Conservation (phyloP, 2,113 vertebrate genomes). For the Esox niger region DNA sequence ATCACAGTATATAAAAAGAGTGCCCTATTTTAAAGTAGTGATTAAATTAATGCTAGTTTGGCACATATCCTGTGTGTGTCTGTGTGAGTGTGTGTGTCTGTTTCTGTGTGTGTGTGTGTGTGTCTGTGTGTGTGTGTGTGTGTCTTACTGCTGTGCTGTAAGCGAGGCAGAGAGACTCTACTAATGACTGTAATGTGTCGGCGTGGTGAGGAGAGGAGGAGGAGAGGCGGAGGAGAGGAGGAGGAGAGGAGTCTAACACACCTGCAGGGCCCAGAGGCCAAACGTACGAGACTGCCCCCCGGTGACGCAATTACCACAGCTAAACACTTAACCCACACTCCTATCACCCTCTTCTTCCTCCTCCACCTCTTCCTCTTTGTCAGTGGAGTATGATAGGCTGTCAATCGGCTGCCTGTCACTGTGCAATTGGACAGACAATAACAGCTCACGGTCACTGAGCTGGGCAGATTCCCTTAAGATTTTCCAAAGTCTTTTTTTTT, state of each 20-base stretch:
- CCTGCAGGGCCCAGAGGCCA: constrained; percentile 69
- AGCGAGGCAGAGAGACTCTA: not conserved
- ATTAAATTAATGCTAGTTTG: constrained; percentile 63
- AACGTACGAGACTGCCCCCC: constrained; percentile 61
- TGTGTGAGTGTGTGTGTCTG: constrained; percentile 2
- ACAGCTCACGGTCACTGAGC: constrained; percentile 70
- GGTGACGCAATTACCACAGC: constrained; percentile 53
- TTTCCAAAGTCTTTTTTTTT: constrained; percentile 55
- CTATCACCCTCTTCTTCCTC: constrained; percentile 6
- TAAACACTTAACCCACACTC: constrained; percentile 41
- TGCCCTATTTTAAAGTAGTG: constrained; percentile 58
- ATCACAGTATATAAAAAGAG: constrained; percentile 60
- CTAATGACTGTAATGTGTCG: constrained; percentile 12
- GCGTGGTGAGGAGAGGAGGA: not conserved
- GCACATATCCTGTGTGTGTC: constrained; percentile 39
- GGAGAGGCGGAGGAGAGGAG: not conserved
- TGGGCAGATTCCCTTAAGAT: constrained; percentile 71
- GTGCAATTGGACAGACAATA: constrained; percentile 61
- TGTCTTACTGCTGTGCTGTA: not conserved
- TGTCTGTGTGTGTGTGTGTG: constrained; percentile 8
- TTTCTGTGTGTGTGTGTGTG: not conserved
- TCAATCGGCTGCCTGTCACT: constrained; percentile 65
- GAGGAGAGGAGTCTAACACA: constrained; percentile 45
- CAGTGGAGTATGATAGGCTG: constrained; percentile 61
- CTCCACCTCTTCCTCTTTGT: constrained; percentile 20